Conservation (phyloP, 53 echinoderm and acorn worm species). For the Holothuria leucospilota region DNA sequence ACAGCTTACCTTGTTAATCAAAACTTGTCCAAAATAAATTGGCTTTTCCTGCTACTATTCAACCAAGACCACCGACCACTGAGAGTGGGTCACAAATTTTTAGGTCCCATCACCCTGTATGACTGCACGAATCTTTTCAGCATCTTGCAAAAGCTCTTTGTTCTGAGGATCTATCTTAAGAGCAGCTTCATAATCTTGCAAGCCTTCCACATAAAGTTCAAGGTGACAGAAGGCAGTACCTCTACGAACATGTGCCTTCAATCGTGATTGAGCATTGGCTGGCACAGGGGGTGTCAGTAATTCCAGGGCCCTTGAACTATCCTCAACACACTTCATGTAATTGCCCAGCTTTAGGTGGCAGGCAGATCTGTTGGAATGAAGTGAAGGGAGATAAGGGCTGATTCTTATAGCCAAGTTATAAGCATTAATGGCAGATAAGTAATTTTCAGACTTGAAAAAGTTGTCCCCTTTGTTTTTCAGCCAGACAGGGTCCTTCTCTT, state of each 20-base stretch:
- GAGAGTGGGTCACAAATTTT: too few species aligned
- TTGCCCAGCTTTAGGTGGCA: constrained; percentile 96
- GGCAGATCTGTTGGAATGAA: constrained; percentile 94
- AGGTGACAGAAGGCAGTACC: constrained; percentile 97
- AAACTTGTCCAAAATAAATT: too few species aligned
- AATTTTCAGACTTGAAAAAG: constrained; percentile 91
- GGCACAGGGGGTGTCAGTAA: constrained; percentile 88
- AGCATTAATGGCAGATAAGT: constrained; percentile 93
- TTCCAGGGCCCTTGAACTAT: constrained; percentile 93
- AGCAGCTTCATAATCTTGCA: constrained; percentile 98
- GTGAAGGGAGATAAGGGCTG: constrained; percentile 82
- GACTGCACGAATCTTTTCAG: constrained; percentile 81
- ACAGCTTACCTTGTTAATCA: too few species aligned
- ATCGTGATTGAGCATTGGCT: constrained; percentile 87
- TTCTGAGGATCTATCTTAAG: constrained; percentile 92
- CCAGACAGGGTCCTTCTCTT: constrained; percentile 95
- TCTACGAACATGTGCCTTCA: constrained; percentile 81
- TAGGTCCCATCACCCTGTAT: constrained; percentile 69
- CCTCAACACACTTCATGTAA: constrained; percentile 96
- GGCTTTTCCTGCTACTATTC: too few species aligned
- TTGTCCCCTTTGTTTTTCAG: constrained; percentile 97
- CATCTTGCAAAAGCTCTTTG: constrained; percentile 65
- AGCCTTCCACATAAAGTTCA: constrained; percentile 94
- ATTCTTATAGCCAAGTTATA: constrained; percentile 92
- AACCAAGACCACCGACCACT: too few species aligned